A percentile compares a stretch with the other conserved stretches of the same genome.
Evolutionary conservation across 2,888 invertebrate genomes (phyloP).

Genomic region (Marronus borbonicus): DNA sequence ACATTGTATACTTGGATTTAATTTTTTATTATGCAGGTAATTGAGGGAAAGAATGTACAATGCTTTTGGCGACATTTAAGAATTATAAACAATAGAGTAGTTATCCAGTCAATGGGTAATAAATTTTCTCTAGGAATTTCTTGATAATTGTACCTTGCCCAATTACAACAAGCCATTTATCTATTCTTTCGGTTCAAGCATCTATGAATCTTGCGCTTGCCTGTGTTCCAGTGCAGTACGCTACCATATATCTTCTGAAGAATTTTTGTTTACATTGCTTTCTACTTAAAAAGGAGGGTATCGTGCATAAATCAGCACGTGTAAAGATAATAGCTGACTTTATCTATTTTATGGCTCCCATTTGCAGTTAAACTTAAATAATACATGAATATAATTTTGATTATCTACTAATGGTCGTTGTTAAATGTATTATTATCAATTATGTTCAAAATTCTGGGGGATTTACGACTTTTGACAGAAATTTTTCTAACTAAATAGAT

Average conservation of each 20-base stretch:
- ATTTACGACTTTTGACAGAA: not conserved
- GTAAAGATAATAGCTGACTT: constrained; percentile 22
- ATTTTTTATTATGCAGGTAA: no score
- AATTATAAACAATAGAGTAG: not conserved
- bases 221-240: constrained; percentile 22
- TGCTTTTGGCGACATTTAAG: not conserved
- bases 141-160: constrained; percentile 4
- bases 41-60: no score
- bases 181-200: constrained; percentile 34
- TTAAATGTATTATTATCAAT: constrained; percentile 25
- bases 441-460: constrained; percentile 11
- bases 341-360: constrained; percentile 29
- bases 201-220: constrained; percentile 22
- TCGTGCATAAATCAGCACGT: constrained; percentile 40
- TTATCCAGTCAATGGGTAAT: not conserved
- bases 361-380: constrained; percentile 31
- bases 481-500: not conserved
- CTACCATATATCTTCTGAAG: constrained; percentile 30
- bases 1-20: no score
- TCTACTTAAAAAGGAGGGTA: constrained; percentile 40
- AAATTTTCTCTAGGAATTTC: not conserved
- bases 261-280: constrained; percentile 47
- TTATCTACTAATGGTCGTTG: constrained; percentile 33
- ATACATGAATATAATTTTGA: constrained; percentile 30
- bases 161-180: constrained; percentile 18